Conservation (phyloP, 2,888 invertebrate genomes). For the Lepidonotus clava region DNA sequence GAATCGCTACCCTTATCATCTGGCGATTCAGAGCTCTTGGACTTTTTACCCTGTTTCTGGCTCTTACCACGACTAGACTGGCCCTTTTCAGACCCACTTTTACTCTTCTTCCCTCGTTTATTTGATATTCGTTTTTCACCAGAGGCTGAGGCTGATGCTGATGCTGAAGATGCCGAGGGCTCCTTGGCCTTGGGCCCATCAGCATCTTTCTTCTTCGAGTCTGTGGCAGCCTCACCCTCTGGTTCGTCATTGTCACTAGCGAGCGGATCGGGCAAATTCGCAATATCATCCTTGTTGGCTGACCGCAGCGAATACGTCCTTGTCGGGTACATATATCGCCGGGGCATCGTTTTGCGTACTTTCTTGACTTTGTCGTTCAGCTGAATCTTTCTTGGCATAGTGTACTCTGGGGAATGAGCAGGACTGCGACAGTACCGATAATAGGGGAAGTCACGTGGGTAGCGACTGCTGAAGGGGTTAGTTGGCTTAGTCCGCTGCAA, state of each 20-base stretch:
- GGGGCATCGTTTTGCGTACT: conserved; percentile 33
- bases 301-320: conserved; percentile 52
- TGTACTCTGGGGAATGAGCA: conserved; percentile 35
- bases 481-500: conserved; percentile 52
- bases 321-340: conserved; percentile 54
- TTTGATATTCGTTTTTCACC: background rate
- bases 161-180: background rate
- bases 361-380: conserved; percentile 40
- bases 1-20: background rate
- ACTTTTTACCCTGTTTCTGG: conserved; percentile 12
- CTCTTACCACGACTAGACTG: conserved; percentile 21
- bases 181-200: background rate
- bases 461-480: background rate
- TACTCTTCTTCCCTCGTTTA: conserved; percentile 18
- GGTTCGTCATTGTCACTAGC: conserved; percentile 14
- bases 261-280: background rate
- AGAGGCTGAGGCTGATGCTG: background rate
- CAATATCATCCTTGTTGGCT: conserved; percentile 42
- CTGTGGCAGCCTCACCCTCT: background rate
- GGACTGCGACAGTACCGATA: conserved; percentile 20
- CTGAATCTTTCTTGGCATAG: conserved; percentile 20
- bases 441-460: conserved; percentile 10
- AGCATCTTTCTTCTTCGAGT: conserved; percentile 1
- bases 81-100: background rate
- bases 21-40: background rate